phyloP scores from a whole-genome alignment of 2,888 invertebrate species.

The Archips crataeganus region DNA sequence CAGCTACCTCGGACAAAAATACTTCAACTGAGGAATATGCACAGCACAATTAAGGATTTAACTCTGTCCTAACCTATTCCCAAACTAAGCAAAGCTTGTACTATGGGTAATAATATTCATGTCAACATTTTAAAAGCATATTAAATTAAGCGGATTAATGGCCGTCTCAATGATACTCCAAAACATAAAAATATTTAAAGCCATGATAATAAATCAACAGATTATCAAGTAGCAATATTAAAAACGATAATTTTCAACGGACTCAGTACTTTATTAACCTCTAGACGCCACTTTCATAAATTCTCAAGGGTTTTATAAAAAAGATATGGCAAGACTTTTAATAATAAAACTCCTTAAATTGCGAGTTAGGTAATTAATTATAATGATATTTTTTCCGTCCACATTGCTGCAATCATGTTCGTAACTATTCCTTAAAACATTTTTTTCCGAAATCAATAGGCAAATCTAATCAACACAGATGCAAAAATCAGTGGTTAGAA shows the following conservation, averaged over 20 bases:
- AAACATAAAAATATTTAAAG: constrained; percentile 21
- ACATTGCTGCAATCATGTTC: too few species aligned
- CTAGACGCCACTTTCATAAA: constrained; percentile 73
- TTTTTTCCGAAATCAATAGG: too few species aligned
- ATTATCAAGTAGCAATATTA: constrained; percentile 44
- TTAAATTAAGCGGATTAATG: constrained; percentile 22
- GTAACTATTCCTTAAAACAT: too few species aligned
- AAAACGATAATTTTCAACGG: constrained; percentile 60
- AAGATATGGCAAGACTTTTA: constrained; percentile 1
- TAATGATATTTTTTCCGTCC: too few species aligned
- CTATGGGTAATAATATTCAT: too few species aligned
- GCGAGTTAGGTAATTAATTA: not conserved
- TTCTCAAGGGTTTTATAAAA: constrained; percentile 49
- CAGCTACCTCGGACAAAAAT: too few species aligned
- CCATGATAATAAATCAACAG: constrained; percentile 27
- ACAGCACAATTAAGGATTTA: too few species aligned
- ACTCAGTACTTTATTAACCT: constrained; percentile 64
- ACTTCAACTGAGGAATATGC: too few species aligned
- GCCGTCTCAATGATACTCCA: constrained; percentile 5
- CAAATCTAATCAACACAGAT: too few species aligned
- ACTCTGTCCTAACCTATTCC: too few species aligned
- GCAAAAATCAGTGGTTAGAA: too few species aligned
- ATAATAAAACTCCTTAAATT: constrained; percentile 1
- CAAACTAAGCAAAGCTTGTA: too few species aligned
- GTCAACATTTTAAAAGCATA: not conserved